A percentile compares a stretch with the other conserved stretches of the same genome.
phyloP scores from a whole-genome alignment of 1,140 invertebrate genomes.

The Panulirus ornatus region DNA sequence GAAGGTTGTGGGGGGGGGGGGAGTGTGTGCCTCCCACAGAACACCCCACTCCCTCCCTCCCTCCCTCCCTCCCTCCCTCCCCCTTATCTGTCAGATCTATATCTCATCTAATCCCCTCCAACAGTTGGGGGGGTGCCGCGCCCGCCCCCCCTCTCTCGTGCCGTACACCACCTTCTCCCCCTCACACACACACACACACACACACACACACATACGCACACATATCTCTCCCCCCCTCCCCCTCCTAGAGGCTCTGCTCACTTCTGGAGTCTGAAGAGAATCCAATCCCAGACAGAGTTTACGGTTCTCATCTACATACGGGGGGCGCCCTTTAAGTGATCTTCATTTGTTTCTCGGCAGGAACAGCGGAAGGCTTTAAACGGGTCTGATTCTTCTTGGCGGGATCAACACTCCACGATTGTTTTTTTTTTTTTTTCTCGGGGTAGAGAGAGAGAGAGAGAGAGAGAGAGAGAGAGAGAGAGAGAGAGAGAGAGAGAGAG shows the following conservation, averaged over 20 bases:
- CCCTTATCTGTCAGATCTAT: background rate
- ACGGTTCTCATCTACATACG: constrained; percentile 35
- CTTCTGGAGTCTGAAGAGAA: background rate
- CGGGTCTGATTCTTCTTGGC: background rate
- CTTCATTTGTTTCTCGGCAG: constrained; percentile 45
- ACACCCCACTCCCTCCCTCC: background rate
- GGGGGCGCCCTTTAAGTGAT: constrained; percentile 37
- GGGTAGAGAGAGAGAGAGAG: no score
- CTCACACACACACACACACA: no score
- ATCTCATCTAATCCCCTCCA: background rate
- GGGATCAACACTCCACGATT: constrained; percentile 28
- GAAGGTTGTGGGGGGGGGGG: background rate
- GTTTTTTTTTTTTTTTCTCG: background rate
- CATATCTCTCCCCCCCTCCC: no score
- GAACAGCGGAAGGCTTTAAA: constrained; percentile 51
- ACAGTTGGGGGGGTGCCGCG: background rate
- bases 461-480: constrained; percentile 19
- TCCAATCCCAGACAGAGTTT: constrained; percentile 23
- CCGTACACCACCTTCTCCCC: background rate
- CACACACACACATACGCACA: no score
- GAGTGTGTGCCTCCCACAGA: background rate
- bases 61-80: background rate
- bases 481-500: constrained; percentile 23
- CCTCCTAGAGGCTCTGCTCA: no score
- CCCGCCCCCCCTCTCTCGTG: background rate